Evolutionary conservation across 2,888 invertebrate species (phyloP).

Genomic region (Encarsia formosa): DNA sequence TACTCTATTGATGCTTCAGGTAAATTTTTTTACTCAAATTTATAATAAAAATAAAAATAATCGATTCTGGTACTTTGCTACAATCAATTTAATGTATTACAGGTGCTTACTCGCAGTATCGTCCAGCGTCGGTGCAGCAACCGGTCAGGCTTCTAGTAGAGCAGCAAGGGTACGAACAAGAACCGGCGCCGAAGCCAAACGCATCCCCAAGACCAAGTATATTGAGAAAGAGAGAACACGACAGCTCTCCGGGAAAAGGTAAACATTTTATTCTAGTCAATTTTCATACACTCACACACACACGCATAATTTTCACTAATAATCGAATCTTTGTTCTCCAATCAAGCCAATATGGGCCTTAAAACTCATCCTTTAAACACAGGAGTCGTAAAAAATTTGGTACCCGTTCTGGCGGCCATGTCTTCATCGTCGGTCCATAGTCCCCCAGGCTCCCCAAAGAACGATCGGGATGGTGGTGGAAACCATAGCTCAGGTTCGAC

Average conservation of each 20-base stretch:
- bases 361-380: conserved; percentile 3
- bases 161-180: conserved; percentile 44
- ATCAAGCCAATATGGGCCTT: not conserved
- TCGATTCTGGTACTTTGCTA: too few species aligned
- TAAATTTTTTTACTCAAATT: conserved; percentile 24
- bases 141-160: conserved; percentile 49
- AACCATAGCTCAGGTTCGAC: conserved; percentile 69
- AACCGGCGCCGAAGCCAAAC: conserved; percentile 50
- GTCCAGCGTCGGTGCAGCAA: conserved; percentile 40
- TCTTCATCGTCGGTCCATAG: conserved; percentile 41
- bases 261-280: conserved; percentile 7
- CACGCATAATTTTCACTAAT: too few species aligned
- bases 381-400: conserved; percentile 46
- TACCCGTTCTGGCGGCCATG: conserved; percentile 44
- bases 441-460: conserved; percentile 46
- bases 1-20: conserved; percentile 45
- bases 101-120: conserved; percentile 46
- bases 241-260: conserved; percentile 52
- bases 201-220: conserved; percentile 78
- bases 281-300: not conserved
- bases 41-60: too few species aligned
- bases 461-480: conserved; percentile 47
- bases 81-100: too few species aligned
- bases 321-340: not conserved
- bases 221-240: conserved; percentile 81